Percentiles rank a stretch among this genome's conserved stretches.
These are phyloP conservation scores for Umimayanthus kanabou DNA, from an alignment of 92 coral and sea anemone species.

Conservation along the genomic window DNA sequence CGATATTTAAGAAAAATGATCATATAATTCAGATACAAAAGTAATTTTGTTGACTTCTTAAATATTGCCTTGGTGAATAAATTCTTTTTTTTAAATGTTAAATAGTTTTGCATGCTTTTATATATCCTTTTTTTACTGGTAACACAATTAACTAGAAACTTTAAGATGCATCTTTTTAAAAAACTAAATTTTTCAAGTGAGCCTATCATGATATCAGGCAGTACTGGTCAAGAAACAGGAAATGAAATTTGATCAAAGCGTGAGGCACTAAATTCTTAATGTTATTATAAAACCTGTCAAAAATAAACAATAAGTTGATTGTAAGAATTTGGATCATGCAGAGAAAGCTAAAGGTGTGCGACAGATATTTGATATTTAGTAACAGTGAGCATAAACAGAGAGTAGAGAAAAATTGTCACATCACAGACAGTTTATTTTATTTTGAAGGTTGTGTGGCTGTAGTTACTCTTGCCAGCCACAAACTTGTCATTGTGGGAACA, in stretches of 20 bases:
- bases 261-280: conserved; percentile 39
- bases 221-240: background rate
- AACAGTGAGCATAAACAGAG: background rate
- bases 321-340: background rate
- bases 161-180: background rate
- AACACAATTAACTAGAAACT: no score
- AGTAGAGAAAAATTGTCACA: no score
- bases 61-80: no score
- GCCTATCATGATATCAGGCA: background rate
- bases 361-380: background rate
- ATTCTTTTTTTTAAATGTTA: no score
- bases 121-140: no score
- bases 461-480: conserved; percentile 7
- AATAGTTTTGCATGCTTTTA: no score
- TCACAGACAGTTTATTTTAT: background rate
- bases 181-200: no score
- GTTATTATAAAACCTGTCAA: background rate
- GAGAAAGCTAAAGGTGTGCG: conserved; percentile 5
- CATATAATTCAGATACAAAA: no score
- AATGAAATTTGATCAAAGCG: conserved; percentile 27
- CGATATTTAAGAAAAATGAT: no score
- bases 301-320: conserved; percentile 5
- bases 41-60: no score
- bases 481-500: conserved; percentile 27
- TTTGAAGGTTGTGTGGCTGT: background rate